These are phyloP conservation scores for Lathronympha strigana DNA, from an alignment of 2,888 invertebrate genomes.

Conservation along the genomic window DNA sequence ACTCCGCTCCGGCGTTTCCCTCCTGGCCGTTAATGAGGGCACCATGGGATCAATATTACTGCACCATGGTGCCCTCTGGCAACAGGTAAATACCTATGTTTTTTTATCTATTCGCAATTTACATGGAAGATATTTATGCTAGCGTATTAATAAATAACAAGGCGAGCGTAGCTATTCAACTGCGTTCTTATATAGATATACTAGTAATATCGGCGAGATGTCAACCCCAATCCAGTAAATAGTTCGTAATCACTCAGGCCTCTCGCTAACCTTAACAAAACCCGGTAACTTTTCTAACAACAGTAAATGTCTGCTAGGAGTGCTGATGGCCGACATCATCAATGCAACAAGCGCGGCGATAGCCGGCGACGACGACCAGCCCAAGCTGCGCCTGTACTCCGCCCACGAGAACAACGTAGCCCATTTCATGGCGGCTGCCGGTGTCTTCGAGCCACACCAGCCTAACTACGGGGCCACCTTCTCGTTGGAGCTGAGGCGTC, in stretches of 20 bases:
- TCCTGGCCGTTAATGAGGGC: too few species aligned
- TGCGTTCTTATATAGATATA: too few species aligned
- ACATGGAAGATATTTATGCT: too few species aligned
- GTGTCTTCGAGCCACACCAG: constrained; percentile 82
- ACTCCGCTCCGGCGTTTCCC: too few species aligned
- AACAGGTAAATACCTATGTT: too few species aligned
- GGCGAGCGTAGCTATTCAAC: too few species aligned
- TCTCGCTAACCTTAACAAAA: background rate
- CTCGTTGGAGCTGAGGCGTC: constrained; percentile 79
- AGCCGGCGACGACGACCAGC: constrained; percentile 64
- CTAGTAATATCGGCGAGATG: too few species aligned
- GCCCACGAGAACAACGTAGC: constrained; percentile 87
- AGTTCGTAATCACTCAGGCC: background rate
- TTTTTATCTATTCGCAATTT: too few species aligned
- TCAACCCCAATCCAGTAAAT: too few species aligned
- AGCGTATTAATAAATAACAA: too few species aligned
- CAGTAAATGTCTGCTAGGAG: constrained; percentile 63
- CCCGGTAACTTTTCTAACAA: background rate
- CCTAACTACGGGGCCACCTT: constrained; percentile 84
- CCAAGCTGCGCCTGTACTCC: constrained; percentile 80
- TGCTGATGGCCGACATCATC: constrained; percentile 77
- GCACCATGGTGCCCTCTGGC: too few species aligned
- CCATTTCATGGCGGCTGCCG: constrained; percentile 81
- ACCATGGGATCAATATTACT: too few species aligned
- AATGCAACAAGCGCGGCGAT: constrained; percentile 72